Evolutionary conservation across 1,140 invertebrate species (phyloP).

Genomic region (Megathymus violae): DNA sequence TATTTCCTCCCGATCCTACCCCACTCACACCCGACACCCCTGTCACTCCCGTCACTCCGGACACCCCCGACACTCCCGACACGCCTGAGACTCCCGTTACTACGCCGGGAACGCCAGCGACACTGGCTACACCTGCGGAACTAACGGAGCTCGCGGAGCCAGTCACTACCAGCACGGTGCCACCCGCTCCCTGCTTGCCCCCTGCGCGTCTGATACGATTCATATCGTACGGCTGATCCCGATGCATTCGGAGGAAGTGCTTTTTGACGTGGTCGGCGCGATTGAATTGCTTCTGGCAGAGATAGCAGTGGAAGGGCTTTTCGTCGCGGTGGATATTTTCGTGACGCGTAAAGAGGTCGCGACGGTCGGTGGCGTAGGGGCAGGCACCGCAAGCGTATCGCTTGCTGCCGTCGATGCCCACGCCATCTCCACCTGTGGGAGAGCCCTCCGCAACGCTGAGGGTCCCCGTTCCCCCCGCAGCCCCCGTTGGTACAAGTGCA

Average conservation of each 20-base stretch:
- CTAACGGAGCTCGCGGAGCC: slow-evolving; percentile 79
- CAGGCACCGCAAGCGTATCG: slow-evolving; percentile 93
- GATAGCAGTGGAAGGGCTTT: slow-evolving; percentile 96
- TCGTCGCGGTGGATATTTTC: slow-evolving; percentile 98
- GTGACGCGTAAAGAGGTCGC: slow-evolving; percentile 97
- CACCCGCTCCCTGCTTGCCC: slow-evolving; percentile 68
- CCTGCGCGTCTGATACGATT: slow-evolving; percentile 89
- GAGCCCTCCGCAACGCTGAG: slow-evolving; percentile 43
- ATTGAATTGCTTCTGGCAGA: slow-evolving; percentile 96
- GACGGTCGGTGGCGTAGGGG: slow-evolving; percentile 94
- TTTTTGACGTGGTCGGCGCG: slow-evolving; percentile 98
- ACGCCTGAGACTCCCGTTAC: neutral
- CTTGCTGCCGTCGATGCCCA: slow-evolving; percentile 82
- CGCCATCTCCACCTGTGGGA: slow-evolving; percentile 42
- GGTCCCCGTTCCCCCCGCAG: slow-evolving; percentile 34
- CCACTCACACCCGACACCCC: slow-evolving; percentile 9
- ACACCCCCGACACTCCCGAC: neutral
- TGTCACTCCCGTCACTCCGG: neutral
- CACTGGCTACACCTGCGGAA: slow-evolving; percentile 15
- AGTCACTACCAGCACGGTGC: slow-evolving; percentile 58
- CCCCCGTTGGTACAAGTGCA: slow-evolving; percentile 39
- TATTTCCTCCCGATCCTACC: slow-evolving; percentile 8
- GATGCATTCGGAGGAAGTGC: slow-evolving; percentile 95
- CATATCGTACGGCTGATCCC: slow-evolving; percentile 93
- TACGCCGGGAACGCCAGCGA: slow-evolving; percentile 2